Base-by-base conservation (phyloP, 2,888 invertebrate genomes). In the Trichopria drosophilae region DNA sequence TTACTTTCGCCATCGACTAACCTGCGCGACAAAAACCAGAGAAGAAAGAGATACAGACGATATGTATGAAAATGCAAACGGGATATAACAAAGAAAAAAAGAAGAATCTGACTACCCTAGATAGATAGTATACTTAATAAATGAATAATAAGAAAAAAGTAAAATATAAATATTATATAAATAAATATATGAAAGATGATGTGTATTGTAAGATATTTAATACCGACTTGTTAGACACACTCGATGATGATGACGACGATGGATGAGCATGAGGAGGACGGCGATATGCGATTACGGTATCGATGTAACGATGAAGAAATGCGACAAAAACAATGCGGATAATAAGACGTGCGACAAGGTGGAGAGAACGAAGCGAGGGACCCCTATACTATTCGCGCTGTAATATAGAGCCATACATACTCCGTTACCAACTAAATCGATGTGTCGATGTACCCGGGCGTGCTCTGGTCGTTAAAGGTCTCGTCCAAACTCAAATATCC, bases 141-240 rank as follows among this genome's bases (percentile, higher is more conserved):
- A 57, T 51, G 55, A 50, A 57, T 51, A 50, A 55, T 51, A 56
- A 53, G 46, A 57, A 58, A 54, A 58, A 47, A 64, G 53, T 60
- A 63, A 67, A 68, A 65, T 63, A 67, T 64, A 64, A 61, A 64
- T 58, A 62, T 64, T 58, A 58, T 56, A 63, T 57, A 65, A 58
- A 65, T 60, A 66, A 62, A 65, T 64, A 66, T 67, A 66, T 67
- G 60, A 62, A 71, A 65, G 63, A 68, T 58, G 65, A 68, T 72
- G 70, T 71, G 70, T 71, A 71, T 66, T 72, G 71, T 71, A 71
- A 71, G 65, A 72, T 70, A 72, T 71, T 71, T 71, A 71, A 71
- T 71, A 72, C 67, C 60, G 65, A 69, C 61, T 64, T 64, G 65
- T 64, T 70, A 68, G 68, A 65, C 64, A 66, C 63, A 67, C 65